A percentile compares a stretch with the other conserved stretches of the same genome.
phyloP scores from a whole-genome alignment of 2,113 vertebrate genomes.

The Tachysurus fulvidraco region DNA sequence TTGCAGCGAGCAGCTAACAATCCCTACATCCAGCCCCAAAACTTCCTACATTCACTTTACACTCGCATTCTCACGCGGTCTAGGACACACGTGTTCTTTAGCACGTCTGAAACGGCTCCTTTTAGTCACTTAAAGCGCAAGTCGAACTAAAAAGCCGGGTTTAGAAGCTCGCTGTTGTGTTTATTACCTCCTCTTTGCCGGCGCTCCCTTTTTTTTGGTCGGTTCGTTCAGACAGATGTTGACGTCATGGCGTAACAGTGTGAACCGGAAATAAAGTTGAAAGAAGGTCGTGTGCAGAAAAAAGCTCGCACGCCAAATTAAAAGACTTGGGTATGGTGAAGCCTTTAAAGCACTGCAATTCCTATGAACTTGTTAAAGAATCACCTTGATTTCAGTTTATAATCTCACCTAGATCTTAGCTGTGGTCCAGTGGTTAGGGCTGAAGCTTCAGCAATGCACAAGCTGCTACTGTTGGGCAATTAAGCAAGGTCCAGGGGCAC shows the following conservation, averaged over 20 bases:
- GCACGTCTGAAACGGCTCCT: background rate
- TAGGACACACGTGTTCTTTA: background rate
- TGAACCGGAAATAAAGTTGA: background rate
- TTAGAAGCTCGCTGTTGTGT: background rate
- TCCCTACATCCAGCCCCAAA: background rate
- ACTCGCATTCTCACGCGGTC: background rate
- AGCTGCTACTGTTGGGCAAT: too few relatives aligned
- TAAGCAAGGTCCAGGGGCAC: too few relatives aligned
- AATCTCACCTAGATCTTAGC: background rate
- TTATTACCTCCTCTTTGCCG: slow-evolving; percentile 48
- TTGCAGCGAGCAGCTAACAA: background rate
- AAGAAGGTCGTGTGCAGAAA: background rate
- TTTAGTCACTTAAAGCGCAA: background rate
- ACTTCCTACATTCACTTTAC: background rate
- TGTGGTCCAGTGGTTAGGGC: too few relatives aligned
- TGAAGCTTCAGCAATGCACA: too few relatives aligned
- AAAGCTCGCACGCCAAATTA: background rate
- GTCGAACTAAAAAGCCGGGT: background rate
- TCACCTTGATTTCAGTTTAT: background rate
- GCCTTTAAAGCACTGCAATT: background rate
- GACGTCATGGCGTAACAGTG: slow-evolving; percentile 41
- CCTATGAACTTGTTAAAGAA: background rate
- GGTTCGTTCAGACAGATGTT: slow-evolving; percentile 45
- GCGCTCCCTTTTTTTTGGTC: slow-evolving; percentile 51
- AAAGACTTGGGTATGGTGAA: background rate